A percentile compares a stretch with the other conserved stretches of the same genome.
Evolutionary conservation across 1,140 invertebrate species (phyloP).

Genomic region (Drosophila teissieri): DNA sequence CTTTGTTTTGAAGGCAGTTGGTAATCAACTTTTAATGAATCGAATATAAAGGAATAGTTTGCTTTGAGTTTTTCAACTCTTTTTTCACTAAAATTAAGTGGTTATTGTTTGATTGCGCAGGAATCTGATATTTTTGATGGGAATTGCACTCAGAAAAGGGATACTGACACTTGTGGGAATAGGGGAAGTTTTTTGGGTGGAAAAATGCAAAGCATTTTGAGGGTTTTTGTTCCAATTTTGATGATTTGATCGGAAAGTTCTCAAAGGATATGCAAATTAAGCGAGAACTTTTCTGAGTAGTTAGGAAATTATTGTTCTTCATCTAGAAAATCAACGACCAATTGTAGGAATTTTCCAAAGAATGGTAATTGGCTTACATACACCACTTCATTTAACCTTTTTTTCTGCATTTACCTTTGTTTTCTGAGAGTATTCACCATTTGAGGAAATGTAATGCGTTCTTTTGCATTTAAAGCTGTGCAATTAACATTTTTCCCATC

Average conservation of each 20-base stretch:
- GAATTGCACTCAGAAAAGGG: constrained; percentile 27
- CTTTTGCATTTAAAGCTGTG: neutral
- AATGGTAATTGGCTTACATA: too few relatives aligned
- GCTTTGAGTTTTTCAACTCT: constrained; percentile 4
- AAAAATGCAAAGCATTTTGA: constrained; percentile 11
- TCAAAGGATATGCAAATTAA: constrained; percentile 12
- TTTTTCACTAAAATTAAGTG: constrained; percentile 32
- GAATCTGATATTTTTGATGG: constrained; percentile 56
- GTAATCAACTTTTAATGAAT: constrained; percentile 67
- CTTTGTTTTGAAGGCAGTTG: constrained; percentile 21
- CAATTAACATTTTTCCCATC: neutral
- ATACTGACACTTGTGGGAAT: constrained; percentile 51
- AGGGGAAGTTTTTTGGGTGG: constrained; percentile 19
- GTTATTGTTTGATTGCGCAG: constrained; percentile 40
- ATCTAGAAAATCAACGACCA: neutral
- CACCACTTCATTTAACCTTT: neutral
- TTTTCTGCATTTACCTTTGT: neutral
- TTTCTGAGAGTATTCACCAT: neutral
- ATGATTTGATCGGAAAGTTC: neutral
- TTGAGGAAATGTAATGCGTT: neutral
- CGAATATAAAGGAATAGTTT: constrained; percentile 32
- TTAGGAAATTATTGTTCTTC: neutral
- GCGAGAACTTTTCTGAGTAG: neutral
- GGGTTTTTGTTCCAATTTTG: constrained; percentile 17
- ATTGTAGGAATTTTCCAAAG: neutral